Evolutionary conservation across 2,888 invertebrate genomes (phyloP).

Genomic region (Diadromus collaris): DNA sequence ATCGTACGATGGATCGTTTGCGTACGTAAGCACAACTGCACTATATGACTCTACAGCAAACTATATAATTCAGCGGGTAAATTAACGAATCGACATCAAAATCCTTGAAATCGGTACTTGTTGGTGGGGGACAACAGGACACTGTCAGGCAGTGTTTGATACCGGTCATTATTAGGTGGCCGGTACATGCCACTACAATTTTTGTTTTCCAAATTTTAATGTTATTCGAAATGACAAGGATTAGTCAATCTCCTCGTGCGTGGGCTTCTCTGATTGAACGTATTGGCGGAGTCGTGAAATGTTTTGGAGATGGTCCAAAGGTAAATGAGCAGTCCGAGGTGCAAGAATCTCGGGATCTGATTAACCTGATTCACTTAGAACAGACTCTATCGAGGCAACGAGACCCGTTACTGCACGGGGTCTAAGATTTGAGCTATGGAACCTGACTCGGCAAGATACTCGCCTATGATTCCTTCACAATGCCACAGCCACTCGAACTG

Average conservation of each 20-base stretch:
- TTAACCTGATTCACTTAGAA: constrained; percentile 68
- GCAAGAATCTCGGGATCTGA: constrained; percentile 50
- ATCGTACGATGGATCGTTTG: constrained; percentile 39
- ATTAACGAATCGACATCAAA: not conserved
- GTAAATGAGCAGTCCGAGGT: constrained; percentile 53
- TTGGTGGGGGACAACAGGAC: not conserved
- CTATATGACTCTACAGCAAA: not conserved
- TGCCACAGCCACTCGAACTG: constrained; percentile 41
- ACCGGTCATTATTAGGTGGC: too few relatives aligned
- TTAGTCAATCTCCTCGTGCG: not conserved
- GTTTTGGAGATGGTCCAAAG: constrained; percentile 47
- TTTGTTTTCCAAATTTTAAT: not conserved
- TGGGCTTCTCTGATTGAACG: constrained; percentile 47
- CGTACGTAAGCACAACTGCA: not conserved
- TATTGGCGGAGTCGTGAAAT: constrained; percentile 66
- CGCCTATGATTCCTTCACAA: constrained; percentile 20
- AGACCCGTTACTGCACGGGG: constrained; percentile 1
- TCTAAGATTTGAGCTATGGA: constrained; percentile 12
- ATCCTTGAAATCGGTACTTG: not conserved
- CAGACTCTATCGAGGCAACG: constrained; percentile 53
- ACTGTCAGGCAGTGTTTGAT: too few relatives aligned
- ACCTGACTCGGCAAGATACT: constrained; percentile 43
- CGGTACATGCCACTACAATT: not conserved
- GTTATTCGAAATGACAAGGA: not conserved
- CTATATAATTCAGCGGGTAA: not conserved